phyloP scores from a whole-genome alignment of 2,888 invertebrate species.

The Nowickia ferox region DNA sequence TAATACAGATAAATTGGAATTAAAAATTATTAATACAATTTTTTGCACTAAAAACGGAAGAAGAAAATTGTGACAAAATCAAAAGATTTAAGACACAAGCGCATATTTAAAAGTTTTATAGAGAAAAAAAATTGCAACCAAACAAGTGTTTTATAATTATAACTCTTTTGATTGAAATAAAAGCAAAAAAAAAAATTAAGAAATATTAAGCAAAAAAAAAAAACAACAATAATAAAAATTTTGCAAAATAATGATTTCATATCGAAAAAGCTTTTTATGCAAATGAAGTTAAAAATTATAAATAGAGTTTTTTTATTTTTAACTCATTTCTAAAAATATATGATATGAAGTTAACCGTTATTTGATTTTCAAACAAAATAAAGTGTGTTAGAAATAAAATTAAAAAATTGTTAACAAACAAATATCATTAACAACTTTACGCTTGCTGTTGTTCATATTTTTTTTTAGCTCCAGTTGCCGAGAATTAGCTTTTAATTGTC shows the following conservation, averaged over 20 bases:
- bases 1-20: conserved; percentile 7
- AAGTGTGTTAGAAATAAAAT: conserved; percentile 16
- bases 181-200: not conserved
- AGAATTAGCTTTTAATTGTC: conserved; percentile 21
- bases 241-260: not conserved
- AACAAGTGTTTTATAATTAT: conserved; percentile 12
- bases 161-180: not conserved
- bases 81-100: conserved; percentile 66
- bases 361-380: conserved; percentile 19
- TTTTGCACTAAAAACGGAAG: conserved; percentile 21
- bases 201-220: conserved; percentile 12
- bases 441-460: conserved; percentile 34
- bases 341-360: conserved; percentile 53
- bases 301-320: conserved; percentile 6
- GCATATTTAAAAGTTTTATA: not conserved
- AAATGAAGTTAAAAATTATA: not conserved
- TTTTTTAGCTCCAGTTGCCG: conserved; percentile 41
- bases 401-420: conserved; percentile 20
- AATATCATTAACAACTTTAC: conserved; percentile 13
- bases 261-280: conserved; percentile 1
- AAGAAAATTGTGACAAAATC: conserved; percentile 25
- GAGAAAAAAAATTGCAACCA: conserved; percentile 14
- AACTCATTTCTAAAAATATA: conserved; percentile 43
- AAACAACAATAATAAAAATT: not conserved
- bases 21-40: not conserved